Conservation (phyloP, 2,113 vertebrate species). For the Tupaia tana region DNA sequence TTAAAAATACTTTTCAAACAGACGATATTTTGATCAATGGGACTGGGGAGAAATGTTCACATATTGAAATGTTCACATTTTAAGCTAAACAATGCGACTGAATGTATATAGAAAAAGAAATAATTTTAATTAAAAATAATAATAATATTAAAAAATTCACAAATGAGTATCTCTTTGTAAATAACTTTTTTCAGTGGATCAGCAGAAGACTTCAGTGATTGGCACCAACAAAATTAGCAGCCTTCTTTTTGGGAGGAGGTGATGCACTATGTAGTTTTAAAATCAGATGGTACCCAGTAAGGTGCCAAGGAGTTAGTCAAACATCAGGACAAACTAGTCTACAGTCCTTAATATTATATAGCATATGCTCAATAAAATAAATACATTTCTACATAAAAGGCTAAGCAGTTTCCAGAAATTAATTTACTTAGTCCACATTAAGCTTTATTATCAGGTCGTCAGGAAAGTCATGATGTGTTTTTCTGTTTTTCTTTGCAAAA, state of each 20-base stretch:
- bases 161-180: background rate
- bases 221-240: constrained; percentile 32
- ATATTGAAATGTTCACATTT: too few species aligned
- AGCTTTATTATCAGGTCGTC: background rate
- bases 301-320: background rate
- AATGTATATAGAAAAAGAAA: too few species aligned
- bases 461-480: too few species aligned
- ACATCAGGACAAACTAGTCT: background rate
- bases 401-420: constrained; percentile 27
- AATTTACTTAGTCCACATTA: constrained; percentile 38
- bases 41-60: too few species aligned
- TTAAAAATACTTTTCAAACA: constrained; percentile 41
- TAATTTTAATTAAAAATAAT: too few species aligned
- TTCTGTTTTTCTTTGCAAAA: too few species aligned
- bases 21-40: too few species aligned
- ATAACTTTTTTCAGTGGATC: background rate
- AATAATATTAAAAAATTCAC: too few species aligned
- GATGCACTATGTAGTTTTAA: background rate
- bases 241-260: background rate
- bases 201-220: background rate
- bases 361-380: background rate
- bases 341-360: background rate
- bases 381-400: too few species aligned
- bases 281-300: background rate
- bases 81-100: too few species aligned